phyloP scores from a whole-genome alignment of 2,888 invertebrate species.

The Apodemia mormo region DNA sequence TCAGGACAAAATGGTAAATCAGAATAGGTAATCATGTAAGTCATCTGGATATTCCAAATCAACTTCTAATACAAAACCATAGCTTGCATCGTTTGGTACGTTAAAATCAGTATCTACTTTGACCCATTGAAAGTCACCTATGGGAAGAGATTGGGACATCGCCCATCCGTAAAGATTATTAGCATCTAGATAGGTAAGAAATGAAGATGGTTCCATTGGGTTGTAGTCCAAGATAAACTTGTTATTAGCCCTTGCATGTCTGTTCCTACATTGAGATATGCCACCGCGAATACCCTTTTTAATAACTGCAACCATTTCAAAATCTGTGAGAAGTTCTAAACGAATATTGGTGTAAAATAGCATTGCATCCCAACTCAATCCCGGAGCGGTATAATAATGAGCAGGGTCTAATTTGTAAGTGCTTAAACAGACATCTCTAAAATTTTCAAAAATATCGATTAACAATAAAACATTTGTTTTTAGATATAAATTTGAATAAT shows the following conservation, averaged over 20 bases:
- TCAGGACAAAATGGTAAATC: conserved; percentile 40
- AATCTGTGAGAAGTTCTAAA: conserved; percentile 39
- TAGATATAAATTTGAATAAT: too few species aligned
- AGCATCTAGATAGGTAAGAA: too few species aligned
- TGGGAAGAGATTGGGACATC: conserved; percentile 24
- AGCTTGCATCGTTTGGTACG: conserved; percentile 20
- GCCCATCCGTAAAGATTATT: too few species aligned
- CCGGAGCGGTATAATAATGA: too few species aligned
- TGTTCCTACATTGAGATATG: neutral
- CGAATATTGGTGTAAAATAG: too few species aligned
- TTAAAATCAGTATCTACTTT: conserved; percentile 24
- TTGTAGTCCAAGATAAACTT: neutral
- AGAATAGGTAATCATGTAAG: conserved; percentile 33
- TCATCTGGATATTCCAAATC: conserved; percentile 34
- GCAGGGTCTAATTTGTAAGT: too few species aligned
- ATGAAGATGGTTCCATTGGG: too few species aligned
- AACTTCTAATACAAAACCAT: conserved; percentile 36
- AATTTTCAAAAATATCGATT: too few species aligned
- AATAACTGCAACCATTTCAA: too few species aligned
- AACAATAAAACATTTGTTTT: too few species aligned
- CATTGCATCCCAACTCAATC: too few species aligned
- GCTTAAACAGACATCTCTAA: too few species aligned
- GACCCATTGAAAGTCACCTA: conserved; percentile 42
- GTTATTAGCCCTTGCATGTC: neutral
- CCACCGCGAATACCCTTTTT: neutral